Evolutionary conservation across 2,113 vertebrate species (phyloP).

Genomic region (Grammomys surdaster): DNA sequence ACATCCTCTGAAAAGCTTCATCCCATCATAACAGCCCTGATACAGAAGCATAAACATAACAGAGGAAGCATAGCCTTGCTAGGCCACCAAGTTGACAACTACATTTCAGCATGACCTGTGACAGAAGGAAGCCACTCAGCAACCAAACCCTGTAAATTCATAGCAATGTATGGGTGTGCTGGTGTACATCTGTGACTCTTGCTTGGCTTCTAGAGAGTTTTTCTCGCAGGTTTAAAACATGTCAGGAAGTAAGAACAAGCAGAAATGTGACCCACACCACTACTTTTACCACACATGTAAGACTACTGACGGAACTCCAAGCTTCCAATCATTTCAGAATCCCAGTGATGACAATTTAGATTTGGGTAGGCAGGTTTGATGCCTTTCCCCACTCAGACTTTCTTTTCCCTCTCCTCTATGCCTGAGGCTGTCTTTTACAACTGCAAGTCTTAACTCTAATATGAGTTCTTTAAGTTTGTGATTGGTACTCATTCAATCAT

Average conservation of each 20-base stretch:
- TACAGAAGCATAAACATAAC: not conserved
- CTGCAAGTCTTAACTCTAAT: not conserved
- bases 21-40: not conserved
- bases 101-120: not conserved
- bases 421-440: not conserved
- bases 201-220: too few species aligned
- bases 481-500: constrained; percentile 41
- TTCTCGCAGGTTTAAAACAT: too few species aligned
- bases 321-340: not conserved
- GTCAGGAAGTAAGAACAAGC: not conserved
- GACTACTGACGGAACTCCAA: not conserved
- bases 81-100: not conserved
- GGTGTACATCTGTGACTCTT: not conserved
- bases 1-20: not conserved
- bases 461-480: not conserved
- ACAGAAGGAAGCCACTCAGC: not conserved
- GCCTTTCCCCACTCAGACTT: not conserved
- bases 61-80: not conserved
- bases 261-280: not conserved
- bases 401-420: not conserved
- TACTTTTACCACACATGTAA: not conserved
- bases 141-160: not conserved
- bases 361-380: not conserved
- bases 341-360: not conserved
- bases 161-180: not conserved